Evolutionary conservation across 2,888 invertebrate genomes (phyloP), one percentile per base, ranked within the genome.

Genomic region (Drosophila parthenogenetica): DNA sequence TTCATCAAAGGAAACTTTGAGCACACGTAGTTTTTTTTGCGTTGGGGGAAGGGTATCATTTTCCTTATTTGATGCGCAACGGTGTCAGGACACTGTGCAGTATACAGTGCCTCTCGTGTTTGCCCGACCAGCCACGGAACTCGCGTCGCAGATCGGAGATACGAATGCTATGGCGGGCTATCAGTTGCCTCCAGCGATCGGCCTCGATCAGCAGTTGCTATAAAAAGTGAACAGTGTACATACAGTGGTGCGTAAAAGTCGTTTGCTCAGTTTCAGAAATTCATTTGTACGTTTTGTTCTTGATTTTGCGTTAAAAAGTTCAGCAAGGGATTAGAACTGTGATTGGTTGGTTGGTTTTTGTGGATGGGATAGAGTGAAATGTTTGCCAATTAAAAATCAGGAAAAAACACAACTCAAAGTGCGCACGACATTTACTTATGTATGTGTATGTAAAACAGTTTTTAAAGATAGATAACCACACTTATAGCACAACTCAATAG

Each of bases 41-140:
- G n/a, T 5, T 7, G 22, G 22, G 1, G 11, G 37, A 70, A 13
- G 66, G 43, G 8, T 29, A 32, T 62, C 55, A 32, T 42, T n/a
- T n/a, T n/a, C n/a, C 39, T 58, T 83, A 90, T 67, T 90, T 89
- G 72, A 91, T 89, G 81, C 91, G 89, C 74, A 91, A 73, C 50
- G 90, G 90, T 51, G 84, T 84, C 22, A 92, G 85, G 50, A 91
- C 90, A 86, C 90, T 91, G 79, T 92, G 92, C 63, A 92, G 87
- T 70, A 92, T 91, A 71, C 92, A 92, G 74, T 91, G 91, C 25
- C 91, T 85, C 81, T 91, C 90, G 66, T 92, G 91, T 66, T 92
- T 91, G 67, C 91, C 92, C 78, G 87, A 90, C 92, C 92, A 92
- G 72, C 92, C 91, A 70, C 90, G 89, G 80, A 91, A 91, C 72